phyloP scores from a whole-genome alignment of 2,888 invertebrate genomes.

The Xanthia icteritia region DNA sequence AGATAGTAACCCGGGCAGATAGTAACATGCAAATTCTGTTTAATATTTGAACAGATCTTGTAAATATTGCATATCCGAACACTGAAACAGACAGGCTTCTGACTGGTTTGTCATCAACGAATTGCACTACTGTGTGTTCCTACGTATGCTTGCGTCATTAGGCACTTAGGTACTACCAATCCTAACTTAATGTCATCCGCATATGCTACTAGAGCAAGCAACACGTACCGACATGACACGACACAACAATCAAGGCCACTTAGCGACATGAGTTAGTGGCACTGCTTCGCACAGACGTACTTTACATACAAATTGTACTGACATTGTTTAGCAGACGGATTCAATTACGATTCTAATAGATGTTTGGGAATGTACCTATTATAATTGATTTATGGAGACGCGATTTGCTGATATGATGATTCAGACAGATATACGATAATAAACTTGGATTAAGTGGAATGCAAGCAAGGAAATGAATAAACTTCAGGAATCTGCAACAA shows the following conservation, averaged over 20 bases:
- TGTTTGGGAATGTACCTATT: slow-evolving; percentile 27
- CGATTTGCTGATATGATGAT: not conserved
- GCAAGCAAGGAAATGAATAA: not conserved
- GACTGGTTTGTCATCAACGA: not conserved
- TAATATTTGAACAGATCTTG: not conserved
- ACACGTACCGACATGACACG: slow-evolving; percentile 50
- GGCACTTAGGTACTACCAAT: not conserved
- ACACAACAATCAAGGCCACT: slow-evolving; percentile 60
- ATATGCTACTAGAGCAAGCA: slow-evolving; percentile 42
- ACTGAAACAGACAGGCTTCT: not conserved
- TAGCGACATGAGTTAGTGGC: slow-evolving; percentile 56
- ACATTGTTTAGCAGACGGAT: slow-evolving; percentile 47
- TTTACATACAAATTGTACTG: slow-evolving; percentile 62
- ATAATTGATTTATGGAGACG: slow-evolving; percentile 15
- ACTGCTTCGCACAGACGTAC: slow-evolving; percentile 50
- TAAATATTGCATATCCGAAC: not conserved
- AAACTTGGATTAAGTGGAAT: not conserved
- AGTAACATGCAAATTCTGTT: not conserved
- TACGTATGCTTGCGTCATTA: slow-evolving; percentile 2
- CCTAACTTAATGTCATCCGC: slow-evolving; percentile 55
- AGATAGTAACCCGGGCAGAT: no score
- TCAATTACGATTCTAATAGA: slow-evolving; percentile 46
- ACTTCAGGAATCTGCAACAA: slow-evolving; percentile 1
- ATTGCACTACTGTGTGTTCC: not conserved
- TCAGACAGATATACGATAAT: not conserved